Percentiles rank a stretch among this genome's conserved stretches.
Conservation (phyloP, 2,888 invertebrate genomes). For the Hydriomena furcata region DNA sequence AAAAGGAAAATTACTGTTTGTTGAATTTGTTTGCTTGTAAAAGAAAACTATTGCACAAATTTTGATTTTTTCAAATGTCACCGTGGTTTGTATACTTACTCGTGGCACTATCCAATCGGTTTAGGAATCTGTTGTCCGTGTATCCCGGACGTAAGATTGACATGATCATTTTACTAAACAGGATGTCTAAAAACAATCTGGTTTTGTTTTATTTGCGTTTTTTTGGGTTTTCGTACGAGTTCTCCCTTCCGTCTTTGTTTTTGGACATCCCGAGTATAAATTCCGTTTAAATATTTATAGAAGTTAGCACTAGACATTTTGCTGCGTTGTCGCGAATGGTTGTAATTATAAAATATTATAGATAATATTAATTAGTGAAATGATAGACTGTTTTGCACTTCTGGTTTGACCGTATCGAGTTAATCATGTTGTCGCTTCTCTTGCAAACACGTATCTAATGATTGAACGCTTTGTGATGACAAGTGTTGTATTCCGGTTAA, state of each 20-base stretch:
- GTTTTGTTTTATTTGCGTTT: slow-evolving; percentile 21
- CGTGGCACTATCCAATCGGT: slow-evolving; percentile 44
- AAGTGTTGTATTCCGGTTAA: slow-evolving; percentile 48
- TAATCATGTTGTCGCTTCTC: slow-evolving; percentile 51
- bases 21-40: slow-evolving; percentile 27
- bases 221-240: slow-evolving; percentile 28
- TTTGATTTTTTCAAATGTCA: slow-evolving; percentile 35
- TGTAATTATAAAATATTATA: slow-evolving; percentile 76
- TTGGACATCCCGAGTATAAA: slow-evolving; percentile 60
- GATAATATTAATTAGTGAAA: slow-evolving; percentile 74
- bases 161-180: slow-evolving; percentile 44
- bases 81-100: slow-evolving; percentile 40
- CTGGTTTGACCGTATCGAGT: slow-evolving; percentile 56
- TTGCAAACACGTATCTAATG: slow-evolving; percentile 41
- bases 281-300: slow-evolving; percentile 69
- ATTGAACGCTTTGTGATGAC: slow-evolving; percentile 69
- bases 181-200: slow-evolving; percentile 31
- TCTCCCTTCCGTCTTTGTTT: slow-evolving; percentile 46
- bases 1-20: slow-evolving; percentile 37
- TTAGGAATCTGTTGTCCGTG: slow-evolving; percentile 43
- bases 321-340: slow-evolving; percentile 80
- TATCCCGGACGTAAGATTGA: slow-evolving; percentile 71
- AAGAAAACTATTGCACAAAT: slow-evolving; percentile 38
- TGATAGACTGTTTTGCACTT: slow-evolving; percentile 81
- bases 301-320: slow-evolving; percentile 75